Conservation (phyloP, 2,113 vertebrate genomes). For the Anseranas semipalmata region DNA sequence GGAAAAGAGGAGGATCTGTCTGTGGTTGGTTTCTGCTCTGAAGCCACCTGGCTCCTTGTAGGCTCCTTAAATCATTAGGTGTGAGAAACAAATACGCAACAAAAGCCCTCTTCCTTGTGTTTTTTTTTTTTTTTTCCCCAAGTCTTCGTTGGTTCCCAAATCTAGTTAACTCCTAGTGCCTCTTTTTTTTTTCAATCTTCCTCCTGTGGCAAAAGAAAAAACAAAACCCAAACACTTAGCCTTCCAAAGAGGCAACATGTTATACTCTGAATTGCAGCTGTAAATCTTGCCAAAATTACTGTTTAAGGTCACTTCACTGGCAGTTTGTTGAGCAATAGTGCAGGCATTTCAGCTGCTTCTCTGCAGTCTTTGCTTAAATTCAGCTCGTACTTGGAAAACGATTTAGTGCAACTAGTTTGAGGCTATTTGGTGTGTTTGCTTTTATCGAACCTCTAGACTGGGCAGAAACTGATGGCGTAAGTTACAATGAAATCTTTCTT, state of each 20-base stretch:
- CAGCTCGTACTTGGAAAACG: conserved; percentile 2
- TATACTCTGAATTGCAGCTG: neutral
- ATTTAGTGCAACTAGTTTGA: conserved; percentile 22
- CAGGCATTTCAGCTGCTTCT: conserved; percentile 6
- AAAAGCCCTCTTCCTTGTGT: neutral
- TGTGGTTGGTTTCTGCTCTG: neutral
- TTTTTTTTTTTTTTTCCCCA: neutral
- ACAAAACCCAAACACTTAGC: neutral
- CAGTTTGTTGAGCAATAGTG: conserved; percentile 17
- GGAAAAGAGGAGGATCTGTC: neutral
- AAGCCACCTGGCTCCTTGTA: neutral
- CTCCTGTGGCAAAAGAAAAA: neutral
- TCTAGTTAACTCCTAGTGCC: neutral
- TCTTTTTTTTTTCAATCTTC: neutral
- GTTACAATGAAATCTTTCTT: conserved; percentile 48
- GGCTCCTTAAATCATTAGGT: neutral
- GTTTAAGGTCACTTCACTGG: conserved; percentile 25
- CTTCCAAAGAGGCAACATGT: neutral
- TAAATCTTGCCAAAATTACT: conserved; percentile 29
- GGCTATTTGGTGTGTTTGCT: conserved; percentile 33
- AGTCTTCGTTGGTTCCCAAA: neutral
- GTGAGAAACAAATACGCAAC: neutral
- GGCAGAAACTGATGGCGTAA: neutral
- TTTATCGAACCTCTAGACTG: conserved; percentile 5
- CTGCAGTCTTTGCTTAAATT: conserved; percentile 13